Conservation (phyloP, 2,888 invertebrate species). For the Lepidocyrtinus sp. region DNA sequence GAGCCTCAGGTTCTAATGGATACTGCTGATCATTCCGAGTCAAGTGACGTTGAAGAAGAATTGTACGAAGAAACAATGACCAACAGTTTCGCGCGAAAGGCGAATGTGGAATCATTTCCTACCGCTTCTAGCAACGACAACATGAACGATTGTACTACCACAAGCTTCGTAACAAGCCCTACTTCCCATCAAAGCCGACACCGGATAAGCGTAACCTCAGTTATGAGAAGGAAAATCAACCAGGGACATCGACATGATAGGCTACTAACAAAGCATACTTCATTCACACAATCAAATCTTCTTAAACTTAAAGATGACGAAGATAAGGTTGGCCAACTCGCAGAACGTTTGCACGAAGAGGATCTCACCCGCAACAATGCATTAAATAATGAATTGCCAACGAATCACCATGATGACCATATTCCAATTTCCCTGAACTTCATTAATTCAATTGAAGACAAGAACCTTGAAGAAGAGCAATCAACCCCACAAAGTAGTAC, state of each 20-base stretch:
- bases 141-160: constrained; percentile 17
- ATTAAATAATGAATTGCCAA: constrained; percentile 38
- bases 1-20: constrained; percentile 51
- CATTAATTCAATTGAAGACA: constrained; percentile 14
- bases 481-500: constrained; percentile 20
- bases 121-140: constrained; percentile 27
- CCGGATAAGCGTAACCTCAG: constrained; percentile 14
- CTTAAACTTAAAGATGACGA: constrained; percentile 20
- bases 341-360: constrained; percentile 38
- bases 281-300: constrained; percentile 16
- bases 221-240: constrained; percentile 22
- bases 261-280: constrained; percentile 22
- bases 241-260: constrained; percentile 26
- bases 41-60: constrained; percentile 56
- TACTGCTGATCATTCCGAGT: constrained; percentile 60
- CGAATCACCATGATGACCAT: constrained; percentile 29
- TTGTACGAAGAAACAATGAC: no score
- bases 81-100: no score
- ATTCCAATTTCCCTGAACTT: constrained; percentile 33
- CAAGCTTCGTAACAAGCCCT: constrained; percentile 26
- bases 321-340: constrained; percentile 12
- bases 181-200: constrained; percentile 33
- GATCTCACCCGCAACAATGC: constrained; percentile 51
- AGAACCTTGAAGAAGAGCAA: constrained; percentile 16
- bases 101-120: no score